Evolutionary conservation across 2,797 vertebrate species (phyloP), one percentile per base, ranked within the genome.

Genomic region (Knipowitschia caucasica): DNA sequence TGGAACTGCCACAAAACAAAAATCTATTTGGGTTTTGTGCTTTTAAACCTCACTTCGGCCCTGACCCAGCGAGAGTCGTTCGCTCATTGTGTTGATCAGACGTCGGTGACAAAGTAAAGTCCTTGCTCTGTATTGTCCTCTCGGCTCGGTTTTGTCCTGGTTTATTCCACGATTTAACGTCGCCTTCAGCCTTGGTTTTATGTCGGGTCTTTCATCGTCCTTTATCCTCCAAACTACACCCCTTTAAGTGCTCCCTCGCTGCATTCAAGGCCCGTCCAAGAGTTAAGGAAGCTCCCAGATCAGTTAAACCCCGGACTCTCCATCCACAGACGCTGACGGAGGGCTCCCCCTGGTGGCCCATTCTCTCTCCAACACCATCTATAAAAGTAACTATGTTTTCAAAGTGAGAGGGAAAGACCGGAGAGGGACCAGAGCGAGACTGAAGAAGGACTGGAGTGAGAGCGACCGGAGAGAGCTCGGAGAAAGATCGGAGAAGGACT

Each of bases 281-380:
- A 27, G 21, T 7, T 21, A 29, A 46, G 44, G 30, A 26, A 12
- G 44, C 15, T 30, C 44, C 27, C 9, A 20, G 44, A 47, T 47
- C n/a, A n/a, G n/a, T n/a, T n/a, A n/a, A n/a, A n/a, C n/a, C n/a
- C n/a, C n/a, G n/a, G n/a, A 26, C 10, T 30, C 20, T 29, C 44
- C 17, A 8, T 29, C 44, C 44, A 10, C 44, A 68, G 38, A 11
- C 15, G 53, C 12, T 51, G 71, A 69, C 51, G 71, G 64, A 78
- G n/a, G n/a, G 68, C 72, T 71, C 49, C 63, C 47, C 55, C 31
- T 23, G 3, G 26, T 1, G 55, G 57, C 63, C 52, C 40, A 30
- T 56, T 71, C 43, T 3, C 50, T 72, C 69, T 67, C 75, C 25
- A 47, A 20, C 44, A 30, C 14, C 21, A 27, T 47, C n/a, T 47